Conservation (phyloP, 2,113 vertebrate genomes). For the Sakesphorus luctuosus region DNA sequence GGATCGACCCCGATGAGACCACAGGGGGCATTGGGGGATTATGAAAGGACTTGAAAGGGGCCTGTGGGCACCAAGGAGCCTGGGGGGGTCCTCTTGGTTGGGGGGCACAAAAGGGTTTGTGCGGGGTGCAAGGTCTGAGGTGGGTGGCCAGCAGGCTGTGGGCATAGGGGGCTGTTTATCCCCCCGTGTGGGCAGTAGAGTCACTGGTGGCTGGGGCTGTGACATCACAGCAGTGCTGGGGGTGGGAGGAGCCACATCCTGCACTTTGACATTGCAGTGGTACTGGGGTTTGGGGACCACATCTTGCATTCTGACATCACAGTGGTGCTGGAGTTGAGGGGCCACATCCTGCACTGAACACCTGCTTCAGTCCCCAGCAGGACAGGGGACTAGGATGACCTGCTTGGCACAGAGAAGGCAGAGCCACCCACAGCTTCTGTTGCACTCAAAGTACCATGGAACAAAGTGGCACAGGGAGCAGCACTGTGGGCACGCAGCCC, state of each 20-base stretch:
- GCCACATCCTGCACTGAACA: not conserved
- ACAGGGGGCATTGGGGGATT: accelerated
- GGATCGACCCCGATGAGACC: not conserved
- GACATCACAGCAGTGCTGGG: not conserved
- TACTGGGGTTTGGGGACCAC: not conserved
- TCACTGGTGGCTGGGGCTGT: not conserved
- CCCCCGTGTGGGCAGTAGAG: not conserved
- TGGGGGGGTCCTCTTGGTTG: not conserved
- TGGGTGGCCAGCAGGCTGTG: not conserved
- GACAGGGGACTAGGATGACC: not conserved
- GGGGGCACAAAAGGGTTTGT: not conserved
- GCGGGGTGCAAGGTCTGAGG: accelerated
- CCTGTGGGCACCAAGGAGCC: not conserved
- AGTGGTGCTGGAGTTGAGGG: not conserved
- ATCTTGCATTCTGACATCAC: not conserved
- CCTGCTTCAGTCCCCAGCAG: not conserved
- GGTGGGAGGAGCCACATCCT: not conserved
- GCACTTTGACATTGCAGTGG: not conserved
- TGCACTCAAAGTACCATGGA: not conserved
- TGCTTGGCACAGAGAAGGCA: not conserved
- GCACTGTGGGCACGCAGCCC: not conserved
- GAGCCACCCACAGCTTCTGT: not conserved
- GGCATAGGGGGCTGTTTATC: not conserved
- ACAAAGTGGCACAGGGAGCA: not conserved
- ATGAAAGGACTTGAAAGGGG: not conserved